Evolutionary conservation across 2,888 invertebrate genomes (phyloP).

Genomic region (Ischnus inquisitorius): DNA sequence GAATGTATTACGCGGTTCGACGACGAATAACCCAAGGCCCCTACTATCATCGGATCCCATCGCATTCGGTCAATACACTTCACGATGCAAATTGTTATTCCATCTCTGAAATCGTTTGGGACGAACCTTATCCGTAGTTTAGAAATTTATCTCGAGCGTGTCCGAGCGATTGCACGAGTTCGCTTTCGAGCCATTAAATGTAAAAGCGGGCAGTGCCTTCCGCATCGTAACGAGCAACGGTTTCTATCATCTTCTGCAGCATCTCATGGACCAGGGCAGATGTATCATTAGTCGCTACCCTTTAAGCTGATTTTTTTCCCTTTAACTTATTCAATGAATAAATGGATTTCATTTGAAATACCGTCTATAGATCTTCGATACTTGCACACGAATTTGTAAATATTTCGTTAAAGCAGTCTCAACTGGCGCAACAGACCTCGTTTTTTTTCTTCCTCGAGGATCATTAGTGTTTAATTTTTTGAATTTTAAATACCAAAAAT

Average conservation of each 20-base stretch:
- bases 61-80: slow-evolving; percentile 8
- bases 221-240: slow-evolving; percentile 70
- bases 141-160: slow-evolving; percentile 78
- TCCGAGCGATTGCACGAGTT: slow-evolving; percentile 76
- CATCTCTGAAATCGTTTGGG: slow-evolving; percentile 9
- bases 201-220: slow-evolving; percentile 77
- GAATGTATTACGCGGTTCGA: background rate
- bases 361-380: too few species aligned
- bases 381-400: too few species aligned
- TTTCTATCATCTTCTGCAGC: slow-evolving; percentile 8
- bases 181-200: slow-evolving; percentile 80
- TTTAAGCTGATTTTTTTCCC: too few species aligned
- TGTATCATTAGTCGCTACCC: too few species aligned
- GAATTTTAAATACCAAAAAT: too few species aligned
- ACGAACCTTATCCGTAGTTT: slow-evolving; percentile 57
- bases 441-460: too few species aligned
- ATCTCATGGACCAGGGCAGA: background rate
- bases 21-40: background rate
- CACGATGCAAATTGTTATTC: slow-evolving; percentile 19
- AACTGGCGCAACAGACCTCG: too few species aligned
- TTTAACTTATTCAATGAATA: too few species aligned
- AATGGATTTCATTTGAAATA: too few species aligned
- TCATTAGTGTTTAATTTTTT: too few species aligned
- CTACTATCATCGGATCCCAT: background rate
- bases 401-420: too few species aligned